A percentile compares a stretch with the other conserved stretches of the same genome.
Conservation (phyloP, 1,140 invertebrate species). For the Teleogryllus occipitalis region DNA sequence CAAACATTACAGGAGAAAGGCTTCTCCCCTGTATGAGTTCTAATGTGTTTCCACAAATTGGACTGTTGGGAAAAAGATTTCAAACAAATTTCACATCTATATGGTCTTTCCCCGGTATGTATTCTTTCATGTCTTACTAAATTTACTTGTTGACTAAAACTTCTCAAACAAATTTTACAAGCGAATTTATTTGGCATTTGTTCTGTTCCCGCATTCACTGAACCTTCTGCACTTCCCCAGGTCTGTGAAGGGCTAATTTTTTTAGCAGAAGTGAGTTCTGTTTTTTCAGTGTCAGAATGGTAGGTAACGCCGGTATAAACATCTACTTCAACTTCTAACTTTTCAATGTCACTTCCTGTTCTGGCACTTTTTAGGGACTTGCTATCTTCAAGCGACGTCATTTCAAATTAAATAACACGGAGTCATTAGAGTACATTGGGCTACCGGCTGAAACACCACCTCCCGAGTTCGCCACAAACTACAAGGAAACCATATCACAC, state of each 20-base stretch:
- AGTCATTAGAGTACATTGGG: too few relatives aligned
- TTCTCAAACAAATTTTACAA: slow-evolving; percentile 32
- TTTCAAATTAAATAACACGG: too few relatives aligned
- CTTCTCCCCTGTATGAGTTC: slow-evolving; percentile 23
- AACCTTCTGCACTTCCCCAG: too few relatives aligned
- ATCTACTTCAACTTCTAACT: slow-evolving; percentile 12
- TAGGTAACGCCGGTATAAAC: not conserved
- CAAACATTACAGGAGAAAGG: slow-evolving; percentile 21
- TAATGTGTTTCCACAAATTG: slow-evolving; percentile 23
- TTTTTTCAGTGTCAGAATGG: not conserved
- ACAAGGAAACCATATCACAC: too few relatives aligned
- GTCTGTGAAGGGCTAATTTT: not conserved
- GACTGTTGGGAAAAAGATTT: slow-evolving; percentile 32
- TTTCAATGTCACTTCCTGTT: not conserved
- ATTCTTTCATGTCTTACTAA: slow-evolving; percentile 31
- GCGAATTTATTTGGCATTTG: slow-evolving; percentile 23
- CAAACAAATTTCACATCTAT: slow-evolving; percentile 33
- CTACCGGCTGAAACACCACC: too few relatives aligned
- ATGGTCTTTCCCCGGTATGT: slow-evolving; percentile 43
- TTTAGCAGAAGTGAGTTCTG: not conserved
- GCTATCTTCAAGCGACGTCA: too few relatives aligned
- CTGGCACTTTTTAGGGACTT: not conserved
- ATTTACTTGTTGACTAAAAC: slow-evolving; percentile 32
- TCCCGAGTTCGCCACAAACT: too few relatives aligned
- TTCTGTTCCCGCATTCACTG: not conserved